Evolutionary conservation across 2,888 invertebrate genomes (phyloP).

Genomic region (Diloba caeruleocephala): DNA sequence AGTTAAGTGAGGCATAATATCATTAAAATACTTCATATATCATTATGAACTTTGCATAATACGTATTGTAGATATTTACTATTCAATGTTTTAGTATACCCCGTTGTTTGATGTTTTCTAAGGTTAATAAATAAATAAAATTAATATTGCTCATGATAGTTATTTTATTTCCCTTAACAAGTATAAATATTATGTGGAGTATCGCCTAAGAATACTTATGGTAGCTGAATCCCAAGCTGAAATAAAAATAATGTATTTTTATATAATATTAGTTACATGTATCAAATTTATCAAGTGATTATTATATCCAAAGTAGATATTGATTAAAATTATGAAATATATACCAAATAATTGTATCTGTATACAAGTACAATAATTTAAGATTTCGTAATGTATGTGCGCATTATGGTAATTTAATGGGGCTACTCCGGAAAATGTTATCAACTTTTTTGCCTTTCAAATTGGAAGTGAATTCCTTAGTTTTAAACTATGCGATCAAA

Average conservation of each 20-base stretch:
- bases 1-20: conserved; percentile 41
- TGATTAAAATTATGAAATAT: too few species aligned
- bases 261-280: too few species aligned
- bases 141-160: conserved; percentile 61
- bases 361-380: too few species aligned
- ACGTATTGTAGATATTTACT: conserved; percentile 55
- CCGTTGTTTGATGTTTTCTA: conserved; percentile 62
- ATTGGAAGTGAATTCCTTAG: too few species aligned
- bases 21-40: conserved; percentile 29
- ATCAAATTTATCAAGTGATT: too few species aligned
- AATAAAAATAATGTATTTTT: conserved; percentile 42
- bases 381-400: too few species aligned
- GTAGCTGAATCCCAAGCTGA: conserved; percentile 67
- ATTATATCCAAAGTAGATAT: too few species aligned
- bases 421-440: too few species aligned
- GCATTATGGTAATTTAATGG: too few species aligned
- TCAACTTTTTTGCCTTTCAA: too few species aligned
- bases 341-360: too few species aligned
- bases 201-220: conserved; percentile 23
- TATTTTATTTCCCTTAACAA: conserved; percentile 43
- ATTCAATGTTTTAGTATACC: conserved; percentile 55
- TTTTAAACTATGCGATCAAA: too few species aligned
- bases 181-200: conserved; percentile 51
- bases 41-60: conserved; percentile 46
- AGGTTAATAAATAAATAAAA: conserved; percentile 60